phyloP scores from a whole-genome alignment of 2,797 vertebrate genomes.

The Thamnophis elegans region DNA sequence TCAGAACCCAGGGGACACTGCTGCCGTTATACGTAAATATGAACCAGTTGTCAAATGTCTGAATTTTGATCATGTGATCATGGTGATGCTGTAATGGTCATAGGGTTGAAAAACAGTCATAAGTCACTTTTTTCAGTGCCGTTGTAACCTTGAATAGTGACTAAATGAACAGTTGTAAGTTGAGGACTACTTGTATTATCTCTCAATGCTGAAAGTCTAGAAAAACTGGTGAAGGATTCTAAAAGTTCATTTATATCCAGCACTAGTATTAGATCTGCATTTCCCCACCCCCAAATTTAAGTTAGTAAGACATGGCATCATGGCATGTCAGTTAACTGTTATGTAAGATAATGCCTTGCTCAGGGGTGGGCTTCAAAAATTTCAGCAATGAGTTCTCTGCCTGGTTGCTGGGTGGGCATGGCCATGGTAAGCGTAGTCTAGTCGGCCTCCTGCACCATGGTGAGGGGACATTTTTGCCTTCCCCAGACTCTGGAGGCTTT shows the following conservation, averaged over 20 bases:
- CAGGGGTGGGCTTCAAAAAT: too few species aligned
- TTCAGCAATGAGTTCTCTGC: too few species aligned
- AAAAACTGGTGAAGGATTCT: not conserved
- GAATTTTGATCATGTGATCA: not conserved
- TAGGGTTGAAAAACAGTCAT: not conserved
- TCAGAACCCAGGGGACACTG: too few species aligned
- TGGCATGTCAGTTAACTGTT: not conserved
- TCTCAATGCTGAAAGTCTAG: not conserved
- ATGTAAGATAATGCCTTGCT: not conserved
- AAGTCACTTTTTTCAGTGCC: not conserved
- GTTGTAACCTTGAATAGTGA: too few species aligned
- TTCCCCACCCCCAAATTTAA: not conserved
- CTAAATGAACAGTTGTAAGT: too few species aligned
- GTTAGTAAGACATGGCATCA: slow-evolving; percentile 41
- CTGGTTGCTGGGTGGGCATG: too few species aligned
- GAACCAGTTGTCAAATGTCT: not conserved
- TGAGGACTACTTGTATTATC: not conserved
- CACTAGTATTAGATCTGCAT: not conserved
- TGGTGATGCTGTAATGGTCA: accelerated
- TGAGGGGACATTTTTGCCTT: too few species aligned
- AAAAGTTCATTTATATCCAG: not conserved
- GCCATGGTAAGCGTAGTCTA: too few species aligned
- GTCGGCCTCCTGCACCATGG: too few species aligned
- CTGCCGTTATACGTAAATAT: too few species aligned
- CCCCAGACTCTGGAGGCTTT: too few species aligned